A percentile compares a stretch with the other conserved stretches of the same genome.
Conservation (phyloP, 2,113 vertebrate genomes). For the Urocolius indicus region DNA sequence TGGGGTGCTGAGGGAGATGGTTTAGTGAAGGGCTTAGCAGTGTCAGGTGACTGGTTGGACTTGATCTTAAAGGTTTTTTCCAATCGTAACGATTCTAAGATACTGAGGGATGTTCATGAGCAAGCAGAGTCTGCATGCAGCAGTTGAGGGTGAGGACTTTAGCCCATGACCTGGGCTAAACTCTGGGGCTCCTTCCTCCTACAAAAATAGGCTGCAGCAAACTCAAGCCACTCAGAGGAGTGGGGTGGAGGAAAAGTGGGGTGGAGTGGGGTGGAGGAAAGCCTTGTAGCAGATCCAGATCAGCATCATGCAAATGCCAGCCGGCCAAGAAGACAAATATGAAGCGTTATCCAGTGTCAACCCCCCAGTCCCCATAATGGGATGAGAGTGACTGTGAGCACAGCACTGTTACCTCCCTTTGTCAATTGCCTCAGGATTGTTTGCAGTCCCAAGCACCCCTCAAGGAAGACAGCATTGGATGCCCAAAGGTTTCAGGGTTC, state of each 20-base stretch:
- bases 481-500: background rate
- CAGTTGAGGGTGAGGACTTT: fast-evolving
- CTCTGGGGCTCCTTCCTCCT: background rate
- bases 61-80: too few relatives aligned
- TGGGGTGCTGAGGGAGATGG: too few relatives aligned
- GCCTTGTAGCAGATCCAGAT: background rate
- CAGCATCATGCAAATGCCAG: background rate
- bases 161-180: background rate
- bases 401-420: background rate
- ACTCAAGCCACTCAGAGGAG: background rate
- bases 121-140: background rate
- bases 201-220: background rate
- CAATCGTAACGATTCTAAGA: too few relatives aligned
- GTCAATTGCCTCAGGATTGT: background rate
- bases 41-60: too few relatives aligned
- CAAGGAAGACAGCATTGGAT: background rate
- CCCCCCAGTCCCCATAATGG: background rate
- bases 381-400: background rate
- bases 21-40: too few relatives aligned
- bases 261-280: background rate
- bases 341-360: background rate
- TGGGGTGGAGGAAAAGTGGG: background rate
- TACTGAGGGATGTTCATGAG: background rate
- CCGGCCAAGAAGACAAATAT: background rate
- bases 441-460: background rate